Percentiles rank a stretch among this genome's conserved stretches.
phyloP scores from a whole-genome alignment of 2,888 invertebrate species.

The Cosmorhoe ocellata region DNA sequence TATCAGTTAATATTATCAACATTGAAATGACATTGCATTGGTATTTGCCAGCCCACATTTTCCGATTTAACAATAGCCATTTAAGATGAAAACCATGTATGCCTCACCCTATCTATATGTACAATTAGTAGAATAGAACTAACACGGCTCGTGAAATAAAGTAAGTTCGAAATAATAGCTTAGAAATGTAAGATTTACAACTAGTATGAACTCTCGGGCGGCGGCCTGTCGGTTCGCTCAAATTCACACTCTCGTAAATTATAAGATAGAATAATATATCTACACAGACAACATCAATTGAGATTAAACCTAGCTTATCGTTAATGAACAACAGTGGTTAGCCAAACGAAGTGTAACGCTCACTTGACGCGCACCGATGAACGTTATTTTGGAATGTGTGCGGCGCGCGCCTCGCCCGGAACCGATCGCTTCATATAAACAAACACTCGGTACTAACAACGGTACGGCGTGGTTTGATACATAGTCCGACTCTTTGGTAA shows the following conservation, averaged over 20 bases:
- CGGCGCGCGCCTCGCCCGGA: constrained; percentile 52
- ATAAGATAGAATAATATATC: constrained; percentile 76
- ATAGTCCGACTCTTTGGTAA: constrained; percentile 8
- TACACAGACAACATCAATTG: constrained; percentile 80
- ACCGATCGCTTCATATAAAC: constrained; percentile 42
- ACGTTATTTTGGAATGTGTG: constrained; percentile 79
- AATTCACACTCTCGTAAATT: constrained; percentile 75
- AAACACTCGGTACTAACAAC: constrained; percentile 25
- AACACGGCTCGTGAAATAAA: constrained; percentile 74
- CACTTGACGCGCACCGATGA: constrained; percentile 57
- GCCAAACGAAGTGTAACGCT: constrained; percentile 71
- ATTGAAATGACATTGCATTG: constrained; percentile 67
- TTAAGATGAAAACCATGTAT: constrained; percentile 64
- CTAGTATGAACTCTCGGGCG: constrained; percentile 73
- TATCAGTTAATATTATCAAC: constrained; percentile 60
- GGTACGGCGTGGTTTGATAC: constrained; percentile 39
- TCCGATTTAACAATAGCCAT: constrained; percentile 71
- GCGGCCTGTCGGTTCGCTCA: constrained; percentile 77
- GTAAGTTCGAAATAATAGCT: constrained; percentile 55
- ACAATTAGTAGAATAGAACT: constrained; percentile 74
- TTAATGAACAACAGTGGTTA: constrained; percentile 82
- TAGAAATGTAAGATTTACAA: constrained; percentile 59
- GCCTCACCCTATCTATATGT: constrained; percentile 78
- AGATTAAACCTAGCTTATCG: constrained; percentile 80
- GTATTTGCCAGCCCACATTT: constrained; percentile 60